phyloP scores from a whole-genome alignment of 2,797 vertebrate species.

The Anguilla megastoma region DNA sequence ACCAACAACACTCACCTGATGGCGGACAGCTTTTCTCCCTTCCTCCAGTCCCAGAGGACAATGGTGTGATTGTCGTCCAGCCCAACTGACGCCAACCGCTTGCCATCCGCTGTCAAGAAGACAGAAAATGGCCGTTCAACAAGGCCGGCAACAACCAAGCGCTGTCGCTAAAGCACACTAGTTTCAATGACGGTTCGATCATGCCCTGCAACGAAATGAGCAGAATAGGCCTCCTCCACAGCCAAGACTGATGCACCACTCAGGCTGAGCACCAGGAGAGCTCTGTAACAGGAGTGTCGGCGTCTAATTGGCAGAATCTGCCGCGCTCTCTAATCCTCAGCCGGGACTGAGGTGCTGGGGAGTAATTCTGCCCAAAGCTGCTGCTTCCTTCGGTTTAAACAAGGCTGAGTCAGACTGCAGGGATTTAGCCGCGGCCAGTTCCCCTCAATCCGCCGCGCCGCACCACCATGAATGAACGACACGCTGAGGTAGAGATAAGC shows the following conservation, averaged over 20 bases:
- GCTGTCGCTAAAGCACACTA: conserved; percentile 13
- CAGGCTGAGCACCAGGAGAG: conserved; percentile 42
- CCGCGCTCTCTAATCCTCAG: conserved; percentile 42
- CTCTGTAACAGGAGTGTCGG: conserved; percentile 34
- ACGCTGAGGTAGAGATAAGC: neutral
- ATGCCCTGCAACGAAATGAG: conserved; percentile 54
- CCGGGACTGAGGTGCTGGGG: neutral
- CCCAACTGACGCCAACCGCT: conserved; percentile 91
- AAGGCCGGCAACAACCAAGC: neutral
- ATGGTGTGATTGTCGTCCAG: conserved; percentile 94
- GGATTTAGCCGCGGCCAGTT: neutral
- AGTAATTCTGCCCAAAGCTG: neutral
- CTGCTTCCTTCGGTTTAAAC: neutral
- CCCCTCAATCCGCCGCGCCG: neutral
- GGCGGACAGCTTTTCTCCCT: conserved; percentile 93
- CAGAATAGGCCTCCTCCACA: conserved; percentile 15
- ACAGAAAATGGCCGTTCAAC: neutral
- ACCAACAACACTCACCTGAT: conserved; percentile 76
- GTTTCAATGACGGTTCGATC: conserved; percentile 47
- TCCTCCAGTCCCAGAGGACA: conserved; percentile 97
- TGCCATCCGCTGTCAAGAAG: conserved; percentile 84
- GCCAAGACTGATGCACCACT: conserved; percentile 52
- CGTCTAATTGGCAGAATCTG: conserved; percentile 47
- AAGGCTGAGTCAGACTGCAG: neutral
- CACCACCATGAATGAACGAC: neutral